A percentile compares a stretch with the other conserved stretches of the same genome.
These are phyloP conservation scores for Hestina assimilis DNA, from an alignment of 1,140 invertebrate species.

Conservation along the genomic window DNA sequence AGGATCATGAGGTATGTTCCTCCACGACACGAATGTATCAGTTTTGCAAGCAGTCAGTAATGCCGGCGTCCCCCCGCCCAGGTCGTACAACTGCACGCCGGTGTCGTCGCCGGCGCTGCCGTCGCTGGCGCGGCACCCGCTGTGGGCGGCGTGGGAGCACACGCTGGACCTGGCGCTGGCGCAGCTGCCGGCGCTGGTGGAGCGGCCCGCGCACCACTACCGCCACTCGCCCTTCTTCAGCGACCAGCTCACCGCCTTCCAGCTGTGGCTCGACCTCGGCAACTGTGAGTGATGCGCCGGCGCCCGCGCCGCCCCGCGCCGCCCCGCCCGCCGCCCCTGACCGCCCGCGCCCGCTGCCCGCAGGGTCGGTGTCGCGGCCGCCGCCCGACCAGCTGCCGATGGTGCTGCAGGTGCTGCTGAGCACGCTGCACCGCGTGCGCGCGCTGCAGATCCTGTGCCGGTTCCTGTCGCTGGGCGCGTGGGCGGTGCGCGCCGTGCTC, in stretches of 20 bases:
- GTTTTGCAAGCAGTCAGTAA: neutral
- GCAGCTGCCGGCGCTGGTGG: conserved; percentile 89
- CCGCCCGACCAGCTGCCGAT: conserved; percentile 98
- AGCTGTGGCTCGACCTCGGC: conserved; percentile 94
- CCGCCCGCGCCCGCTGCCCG: neutral
- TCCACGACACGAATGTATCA: too few relatives aligned
- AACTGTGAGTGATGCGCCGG: conserved; percentile 51
- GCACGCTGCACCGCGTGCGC: conserved; percentile 96
- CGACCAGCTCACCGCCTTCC: conserved; percentile 99
- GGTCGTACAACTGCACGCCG: conserved; percentile 96
- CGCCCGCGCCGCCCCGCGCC: too few relatives aligned
- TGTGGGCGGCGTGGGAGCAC: conserved; percentile 99
- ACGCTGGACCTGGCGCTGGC: conserved; percentile 95
- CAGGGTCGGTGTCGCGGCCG: conserved; percentile 44
- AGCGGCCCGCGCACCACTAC: conserved; percentile 83
- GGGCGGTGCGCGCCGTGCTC: conserved; percentile 97
- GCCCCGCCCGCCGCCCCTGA: too few relatives aligned
- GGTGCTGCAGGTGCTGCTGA: conserved; percentile 97
- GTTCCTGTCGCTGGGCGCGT: conserved; percentile 97
- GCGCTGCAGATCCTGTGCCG: conserved; percentile 96
- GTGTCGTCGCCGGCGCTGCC: conserved; percentile 93
- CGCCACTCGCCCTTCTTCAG: conserved; percentile 96
- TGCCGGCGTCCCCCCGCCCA: too few relatives aligned
- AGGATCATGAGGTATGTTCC: conserved; percentile 88
- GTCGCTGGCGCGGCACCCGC: conserved; percentile 92